These are phyloP conservation scores for Meriones psammophilus DNA, from an alignment of 2,797 vertebrate genomes.

Conservation along the genomic window DNA sequence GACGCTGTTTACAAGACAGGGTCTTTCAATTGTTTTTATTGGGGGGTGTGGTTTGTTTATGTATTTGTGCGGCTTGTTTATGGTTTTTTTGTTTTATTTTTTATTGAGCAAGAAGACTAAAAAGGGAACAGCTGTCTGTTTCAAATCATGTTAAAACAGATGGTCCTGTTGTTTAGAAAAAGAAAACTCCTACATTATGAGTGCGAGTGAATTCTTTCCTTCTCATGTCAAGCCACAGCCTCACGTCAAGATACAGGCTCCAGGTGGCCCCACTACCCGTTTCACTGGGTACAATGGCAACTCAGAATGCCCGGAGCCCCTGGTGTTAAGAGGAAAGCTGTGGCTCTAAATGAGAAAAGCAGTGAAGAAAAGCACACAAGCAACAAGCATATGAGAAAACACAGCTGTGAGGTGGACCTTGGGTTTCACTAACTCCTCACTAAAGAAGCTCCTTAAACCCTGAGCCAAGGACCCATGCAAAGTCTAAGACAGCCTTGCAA, in stretches of 20 bases:
- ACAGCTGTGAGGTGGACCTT: not conserved
- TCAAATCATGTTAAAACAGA: not conserved
- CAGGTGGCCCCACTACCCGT: not conserved
- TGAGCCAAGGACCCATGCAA: not conserved
- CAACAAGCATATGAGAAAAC: not conserved
- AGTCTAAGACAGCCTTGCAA: not conserved
- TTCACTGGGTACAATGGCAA: not conserved
- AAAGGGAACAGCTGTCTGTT: not conserved
- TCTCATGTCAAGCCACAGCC: not conserved
- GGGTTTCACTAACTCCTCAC: not conserved
- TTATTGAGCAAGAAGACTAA: not conserved
- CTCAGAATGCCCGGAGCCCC: not conserved
- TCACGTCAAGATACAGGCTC: not conserved
- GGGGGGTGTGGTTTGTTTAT: too few species aligned
- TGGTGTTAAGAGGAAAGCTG: not conserved
- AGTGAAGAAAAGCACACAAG: not conserved
- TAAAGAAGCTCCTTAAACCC: not conserved
- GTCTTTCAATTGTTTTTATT: not conserved
- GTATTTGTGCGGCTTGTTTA: not conserved
- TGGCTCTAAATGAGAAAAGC: not conserved
- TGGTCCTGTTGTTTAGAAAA: conserved; percentile 2
- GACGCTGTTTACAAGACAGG: conserved; percentile 6
- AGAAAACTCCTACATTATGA: not conserved
- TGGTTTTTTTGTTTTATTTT: not conserved
- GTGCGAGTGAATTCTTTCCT: not conserved